Conservation (phyloP, 1,140 invertebrate genomes). For the Vanessa atalanta region DNA sequence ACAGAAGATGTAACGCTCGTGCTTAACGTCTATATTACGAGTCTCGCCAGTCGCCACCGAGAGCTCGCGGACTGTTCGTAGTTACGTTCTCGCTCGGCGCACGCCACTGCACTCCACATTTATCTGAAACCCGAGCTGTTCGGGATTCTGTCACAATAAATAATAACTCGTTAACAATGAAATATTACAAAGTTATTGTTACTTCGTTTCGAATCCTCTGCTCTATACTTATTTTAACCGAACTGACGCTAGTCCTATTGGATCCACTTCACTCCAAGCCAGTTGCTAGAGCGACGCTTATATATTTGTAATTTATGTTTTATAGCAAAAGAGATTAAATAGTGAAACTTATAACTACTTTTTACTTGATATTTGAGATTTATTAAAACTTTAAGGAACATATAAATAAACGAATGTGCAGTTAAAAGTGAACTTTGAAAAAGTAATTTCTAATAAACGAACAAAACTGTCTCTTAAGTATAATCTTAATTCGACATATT, state of each 20-base stretch:
- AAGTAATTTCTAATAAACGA: too few relatives aligned
- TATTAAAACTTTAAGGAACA: too few relatives aligned
- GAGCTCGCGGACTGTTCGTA: not conserved
- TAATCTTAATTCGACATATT: too few relatives aligned
- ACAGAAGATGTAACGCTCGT: not conserved
- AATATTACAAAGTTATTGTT: slow-evolving; percentile 10
- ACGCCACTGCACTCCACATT: not conserved
- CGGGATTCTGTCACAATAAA: slow-evolving; percentile 7
- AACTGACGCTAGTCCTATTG: not conserved
- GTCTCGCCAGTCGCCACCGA: not conserved
- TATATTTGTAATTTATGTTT: too few relatives aligned
- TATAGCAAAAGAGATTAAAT: too few relatives aligned
- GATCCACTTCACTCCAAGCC: too few relatives aligned
- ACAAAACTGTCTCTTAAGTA: too few relatives aligned
- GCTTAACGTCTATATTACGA: not conserved
- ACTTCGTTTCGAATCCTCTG: not conserved
- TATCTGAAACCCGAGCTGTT: slow-evolving; percentile 1
- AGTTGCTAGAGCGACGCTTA: too few relatives aligned
- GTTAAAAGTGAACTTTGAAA: too few relatives aligned
- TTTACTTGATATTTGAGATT: too few relatives aligned
- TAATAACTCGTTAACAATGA: not conserved
- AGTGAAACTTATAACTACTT: too few relatives aligned
- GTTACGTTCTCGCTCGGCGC: not conserved
- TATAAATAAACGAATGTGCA: too few relatives aligned
- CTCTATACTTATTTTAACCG: not conserved